Base-by-base conservation (phyloP, 2,113 vertebrate genomes). In the Hystrix cristata region DNA sequence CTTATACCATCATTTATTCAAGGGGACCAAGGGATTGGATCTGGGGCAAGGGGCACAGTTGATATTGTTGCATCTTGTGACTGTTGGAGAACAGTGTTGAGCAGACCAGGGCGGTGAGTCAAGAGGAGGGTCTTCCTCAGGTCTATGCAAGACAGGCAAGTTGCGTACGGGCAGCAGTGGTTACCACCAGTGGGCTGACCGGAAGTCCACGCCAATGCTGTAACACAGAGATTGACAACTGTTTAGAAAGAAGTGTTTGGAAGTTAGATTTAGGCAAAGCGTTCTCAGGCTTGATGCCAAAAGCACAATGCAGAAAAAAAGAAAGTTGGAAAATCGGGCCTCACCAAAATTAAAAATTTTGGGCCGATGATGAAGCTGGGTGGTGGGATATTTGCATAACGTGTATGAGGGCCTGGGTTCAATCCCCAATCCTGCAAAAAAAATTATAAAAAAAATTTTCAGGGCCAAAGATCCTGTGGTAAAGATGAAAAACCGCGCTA, bases 91-190 rank as follows among this genome's bases (percentile, higher is more conserved):
- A 25, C 38, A 34, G 38, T 48, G 19, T 19, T 27, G 21, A 51
- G 80, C 4, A 7, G 31, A 27, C 21, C 7, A 5, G 1, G 3
- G 29, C 4, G 3, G 8, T 48, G 31, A 8, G 14, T 12, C 9
- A 29, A n/a, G 38, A 65, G 19, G 78, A 43, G n/a, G 46, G 21
- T n/a, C 14, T 21, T 25, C 25, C 31, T n/a, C 0, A 6, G 1
- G 72, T 29, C 19, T 1, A 34, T 60, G 46, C 10, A 3, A n/a
- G 60, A 80, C 65, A 62, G 31, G 43, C 29, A 27, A 23, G 53
- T 0, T 9, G n/a, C 34, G 7, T 9, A 3, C 19, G 21, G 25
- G 81, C 60, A 18, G 38, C 43, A 13, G 1, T 13, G 14, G 31
- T 46, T 12, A n/a, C 0, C 25, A 51, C 12, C 34, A 18, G 4